Conservation (phyloP, 2,113 vertebrate genomes). For the Epinephelus moara region DNA sequence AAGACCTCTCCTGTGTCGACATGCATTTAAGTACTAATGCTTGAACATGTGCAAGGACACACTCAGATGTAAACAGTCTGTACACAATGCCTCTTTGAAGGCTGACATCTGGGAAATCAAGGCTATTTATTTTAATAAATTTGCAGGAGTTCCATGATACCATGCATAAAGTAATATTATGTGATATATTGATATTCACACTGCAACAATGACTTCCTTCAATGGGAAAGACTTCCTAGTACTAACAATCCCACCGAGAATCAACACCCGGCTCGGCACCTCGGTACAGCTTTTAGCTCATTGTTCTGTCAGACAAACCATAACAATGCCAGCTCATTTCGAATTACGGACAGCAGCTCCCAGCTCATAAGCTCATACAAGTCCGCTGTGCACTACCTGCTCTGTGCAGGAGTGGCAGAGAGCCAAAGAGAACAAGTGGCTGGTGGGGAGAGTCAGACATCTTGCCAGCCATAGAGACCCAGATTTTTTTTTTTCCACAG, state of each 20-base stretch:
- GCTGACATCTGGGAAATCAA: not conserved
- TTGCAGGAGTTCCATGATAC: not conserved
- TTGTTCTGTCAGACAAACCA: conserved; percentile 18
- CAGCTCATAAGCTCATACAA: conserved; percentile 8
- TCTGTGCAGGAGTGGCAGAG: not conserved
- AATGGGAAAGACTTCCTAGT: not conserved
- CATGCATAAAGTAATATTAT: not conserved
- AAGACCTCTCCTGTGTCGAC: not conserved
- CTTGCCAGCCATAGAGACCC: conserved; percentile 23
- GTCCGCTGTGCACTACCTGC: conserved; percentile 29
- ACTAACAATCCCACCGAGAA: conserved; percentile 6
- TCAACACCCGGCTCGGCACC: not conserved
- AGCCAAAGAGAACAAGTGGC: conserved; percentile 39
- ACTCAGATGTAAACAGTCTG: too few relatives aligned
- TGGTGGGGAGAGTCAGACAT: conserved; percentile 6
- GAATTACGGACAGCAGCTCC: conserved; percentile 8
- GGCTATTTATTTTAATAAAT: not conserved
- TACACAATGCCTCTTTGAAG: conserved; percentile 10
- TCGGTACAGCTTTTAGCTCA: not conserved
- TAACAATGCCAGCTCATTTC: conserved; percentile 28
- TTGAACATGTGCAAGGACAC: not conserved
- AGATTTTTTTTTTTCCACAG: conserved; percentile 5
- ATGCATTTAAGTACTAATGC: not conserved
- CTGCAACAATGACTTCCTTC: not conserved
- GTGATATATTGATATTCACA: not conserved